Evolutionary conservation across 2,113 vertebrate genomes (phyloP).

Genomic region (Fulica atra): DNA sequence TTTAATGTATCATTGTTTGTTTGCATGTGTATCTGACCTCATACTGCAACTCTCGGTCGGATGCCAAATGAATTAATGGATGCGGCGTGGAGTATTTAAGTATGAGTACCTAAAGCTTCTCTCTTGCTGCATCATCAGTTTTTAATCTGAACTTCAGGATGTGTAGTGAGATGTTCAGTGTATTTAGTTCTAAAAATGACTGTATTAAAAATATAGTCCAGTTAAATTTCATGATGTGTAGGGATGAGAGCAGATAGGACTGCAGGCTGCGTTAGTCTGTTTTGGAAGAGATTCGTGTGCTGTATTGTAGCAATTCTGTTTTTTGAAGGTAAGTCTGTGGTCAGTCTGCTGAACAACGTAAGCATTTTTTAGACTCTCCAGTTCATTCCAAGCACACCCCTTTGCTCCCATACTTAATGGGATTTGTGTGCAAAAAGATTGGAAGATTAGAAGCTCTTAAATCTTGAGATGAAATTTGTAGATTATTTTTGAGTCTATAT

Average conservation of each 20-base stretch:
- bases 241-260: background rate
- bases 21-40: background rate
- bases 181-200: background rate
- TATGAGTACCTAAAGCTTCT: background rate
- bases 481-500: background rate
- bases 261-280: background rate
- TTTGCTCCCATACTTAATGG: background rate
- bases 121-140: background rate
- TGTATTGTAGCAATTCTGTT: background rate
- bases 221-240: fast-evolving
- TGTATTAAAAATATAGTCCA: background rate
- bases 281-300: background rate
- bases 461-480: background rate
- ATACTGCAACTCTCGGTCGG: background rate
- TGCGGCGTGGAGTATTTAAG: background rate
- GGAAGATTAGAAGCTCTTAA: background rate
- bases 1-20: background rate
- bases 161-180: background rate
- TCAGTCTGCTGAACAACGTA: background rate
- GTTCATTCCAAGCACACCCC: background rate
- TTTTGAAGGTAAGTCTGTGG: background rate
- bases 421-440: background rate
- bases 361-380: background rate
- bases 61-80: background rate
- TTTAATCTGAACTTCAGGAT: background rate